Base-by-base conservation (phyloP, 2,888 invertebrate genomes). In the Epinotia nisella region DNA sequence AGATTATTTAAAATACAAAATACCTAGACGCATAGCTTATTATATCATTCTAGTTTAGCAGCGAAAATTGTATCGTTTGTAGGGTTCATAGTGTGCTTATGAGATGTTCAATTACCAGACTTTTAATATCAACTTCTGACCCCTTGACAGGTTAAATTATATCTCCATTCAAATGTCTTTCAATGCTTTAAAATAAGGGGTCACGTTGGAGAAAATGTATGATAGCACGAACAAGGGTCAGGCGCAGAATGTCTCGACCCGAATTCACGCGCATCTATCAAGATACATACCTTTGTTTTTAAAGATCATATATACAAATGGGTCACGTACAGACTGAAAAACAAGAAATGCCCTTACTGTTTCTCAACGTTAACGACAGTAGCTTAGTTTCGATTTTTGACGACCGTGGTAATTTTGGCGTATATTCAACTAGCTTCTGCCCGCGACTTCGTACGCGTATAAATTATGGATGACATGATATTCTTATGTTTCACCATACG, bases 111-210 rank as follows among this genome's bases (percentile, higher is more conserved):
- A 66, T 56, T 66, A 56, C 21, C 19, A 55, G 13, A 65, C 2
- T 66, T 41, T 59, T 49, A 24, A 35, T 21, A 58, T 58, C 35
- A 58, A 51, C 51, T 61, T 70, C 29, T 58, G 70, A 71, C 64
- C 58, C 19, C 51, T 35, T 24, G 70, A 71, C 70, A 62, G 53
- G 61, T 70, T 58, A 65, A 64, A 64, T 71, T 56, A 71, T 64
- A 58, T 56, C 39, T 64, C 70, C 64, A 71, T 71, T 58, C 58
- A 64, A 71, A 55, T 64, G 70, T 70, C 62, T 39, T 11, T 55
- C 39, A 39, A 53, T 53, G 64, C n/a, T 21, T 64, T 29, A 5
- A 24, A 41, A 61, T 61, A 55, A 62, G 41, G 70, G 62, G 70
- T 62, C 70, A 70, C 17, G 61, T 55, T 56, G 49, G 58, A 29